Evolutionary conservation across 2,797 vertebrate genomes (phyloP), one percentile per base, ranked within the genome.

Genomic region (Spondyliosoma cantharus): DNA sequence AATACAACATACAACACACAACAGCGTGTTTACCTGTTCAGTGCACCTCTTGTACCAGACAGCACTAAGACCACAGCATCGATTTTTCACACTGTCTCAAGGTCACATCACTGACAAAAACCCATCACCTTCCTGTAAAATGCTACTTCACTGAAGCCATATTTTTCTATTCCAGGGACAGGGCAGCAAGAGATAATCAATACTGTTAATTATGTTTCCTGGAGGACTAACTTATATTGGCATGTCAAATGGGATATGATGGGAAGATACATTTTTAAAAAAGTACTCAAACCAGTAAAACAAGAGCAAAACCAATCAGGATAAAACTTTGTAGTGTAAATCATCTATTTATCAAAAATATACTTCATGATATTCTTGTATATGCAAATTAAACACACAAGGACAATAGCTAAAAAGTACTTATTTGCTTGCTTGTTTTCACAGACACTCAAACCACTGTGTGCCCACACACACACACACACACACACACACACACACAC

Each of bases 171-270:
- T 82, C 71, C 72, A 63, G 67, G 84, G 86, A 84, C 52, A 56
- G 71, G 57, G 79, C 42, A 71, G 79, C 37, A 52, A 14, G 48
- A 85, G 46, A 75, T 77, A 80, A 93, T 94, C 92, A 87, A 94
- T 94, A 91, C 49, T 25, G 81, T 89, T 93, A 91, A 93, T 93
- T 91, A 87, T 84, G 90, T 93, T 93, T 93, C 90, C 90, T 76
- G 87, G 83, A 91, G 77, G 67, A 83, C 78, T 87, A 67, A 59
- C 87, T 85, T 76, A 54, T 76, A 81, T 67, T 42, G 72, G 70
- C 72, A 73, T 56, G 48, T 85, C 43, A 74, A 80, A 67, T 80
- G 75, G 71, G 69, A 84, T 85, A 85, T 80, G 24, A 80, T 73
- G 62, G 42, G 48, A 76, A 87, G 75, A 67, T 15, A 59, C 29